A percentile compares a stretch with the other conserved stretches of the same genome.
Evolutionary conservation across 2,888 invertebrate genomes (phyloP).

Genomic region (Nomada flava): DNA sequence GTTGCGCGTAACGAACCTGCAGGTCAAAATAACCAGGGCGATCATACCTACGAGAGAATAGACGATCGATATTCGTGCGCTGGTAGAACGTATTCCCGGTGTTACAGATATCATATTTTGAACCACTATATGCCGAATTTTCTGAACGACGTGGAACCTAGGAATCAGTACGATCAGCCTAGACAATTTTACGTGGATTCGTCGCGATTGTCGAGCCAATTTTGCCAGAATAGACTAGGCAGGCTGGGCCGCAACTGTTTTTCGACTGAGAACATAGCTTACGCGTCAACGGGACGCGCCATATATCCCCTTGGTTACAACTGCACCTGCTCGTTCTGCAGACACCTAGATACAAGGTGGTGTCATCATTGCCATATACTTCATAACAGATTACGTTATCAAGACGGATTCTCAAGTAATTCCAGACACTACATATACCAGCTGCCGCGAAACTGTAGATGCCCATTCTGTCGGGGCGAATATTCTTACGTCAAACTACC

Average conservation of each 20-base stretch:
- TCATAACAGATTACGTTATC: slow-evolving; percentile 76
- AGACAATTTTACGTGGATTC: slow-evolving; percentile 74
- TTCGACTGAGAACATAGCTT: slow-evolving; percentile 81
- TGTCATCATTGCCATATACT: slow-evolving; percentile 79
- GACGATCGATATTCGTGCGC: slow-evolving; percentile 75
- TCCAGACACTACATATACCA: slow-evolving; percentile 81
- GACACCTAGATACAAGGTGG: slow-evolving; percentile 73
- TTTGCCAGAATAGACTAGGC: slow-evolving; percentile 75
- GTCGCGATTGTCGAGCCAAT: slow-evolving; percentile 72
- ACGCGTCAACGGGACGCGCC: slow-evolving; percentile 75
- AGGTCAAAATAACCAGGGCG: slow-evolving; percentile 66
- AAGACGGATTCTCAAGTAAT: slow-evolving; percentile 70
- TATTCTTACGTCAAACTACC: slow-evolving; percentile 76
- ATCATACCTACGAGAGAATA: slow-evolving; percentile 80
- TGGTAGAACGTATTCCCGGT: slow-evolving; percentile 59
- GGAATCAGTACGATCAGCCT: slow-evolving; percentile 74
- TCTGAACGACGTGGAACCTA: slow-evolving; percentile 71
- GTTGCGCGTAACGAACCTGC: slow-evolving; percentile 70
- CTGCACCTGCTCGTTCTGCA: slow-evolving; percentile 78
- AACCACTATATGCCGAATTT: slow-evolving; percentile 70
- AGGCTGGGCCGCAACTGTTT: slow-evolving; percentile 81
- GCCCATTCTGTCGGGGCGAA: slow-evolving; percentile 79
- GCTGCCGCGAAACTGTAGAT: slow-evolving; percentile 77
- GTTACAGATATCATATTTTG: slow-evolving; percentile 67
- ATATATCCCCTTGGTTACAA: slow-evolving; percentile 75